These are phyloP conservation scores for Patella caerulea DNA, from an alignment of 2,888 invertebrate species.

Conservation along the genomic window DNA sequence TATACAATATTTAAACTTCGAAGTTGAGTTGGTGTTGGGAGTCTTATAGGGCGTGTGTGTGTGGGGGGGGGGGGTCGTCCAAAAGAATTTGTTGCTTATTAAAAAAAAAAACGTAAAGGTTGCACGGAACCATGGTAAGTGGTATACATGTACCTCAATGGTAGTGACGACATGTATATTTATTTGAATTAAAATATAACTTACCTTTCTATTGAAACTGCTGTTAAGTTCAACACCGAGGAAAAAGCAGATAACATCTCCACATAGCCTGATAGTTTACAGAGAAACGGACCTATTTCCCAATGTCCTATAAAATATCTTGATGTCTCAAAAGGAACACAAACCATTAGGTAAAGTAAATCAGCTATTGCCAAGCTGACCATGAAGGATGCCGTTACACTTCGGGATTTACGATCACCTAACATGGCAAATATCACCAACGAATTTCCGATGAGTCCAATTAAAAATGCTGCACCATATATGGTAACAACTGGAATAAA, in stretches of 20 bases:
- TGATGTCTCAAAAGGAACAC: constrained; percentile 72
- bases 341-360: constrained; percentile 71
- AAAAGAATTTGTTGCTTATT: too few species aligned
- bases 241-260: constrained; percentile 73
- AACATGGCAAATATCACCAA: constrained; percentile 72
- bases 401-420: constrained; percentile 67
- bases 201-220: constrained; percentile 74
- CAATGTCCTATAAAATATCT: constrained; percentile 71
- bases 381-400: constrained; percentile 63
- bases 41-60: too few species aligned
- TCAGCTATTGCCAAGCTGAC: constrained; percentile 70
- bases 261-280: constrained; percentile 72
- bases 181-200: constrained; percentile 21
- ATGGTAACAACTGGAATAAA: constrained; percentile 52
- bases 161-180: too few species aligned
- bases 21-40: too few species aligned
- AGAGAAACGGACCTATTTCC: constrained; percentile 70
- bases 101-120: too few species aligned
- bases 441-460: constrained; percentile 72
- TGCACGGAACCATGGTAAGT: too few species aligned
- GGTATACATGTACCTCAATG: too few species aligned
- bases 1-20: too few species aligned
- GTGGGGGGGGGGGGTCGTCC: too few species aligned
- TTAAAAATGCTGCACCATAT: constrained; percentile 63
- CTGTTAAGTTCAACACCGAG: constrained; percentile 73